Evolutionary conservation across 2,797 vertebrate species (phyloP).

Genomic region (Babyrousa celebensis): DNA sequence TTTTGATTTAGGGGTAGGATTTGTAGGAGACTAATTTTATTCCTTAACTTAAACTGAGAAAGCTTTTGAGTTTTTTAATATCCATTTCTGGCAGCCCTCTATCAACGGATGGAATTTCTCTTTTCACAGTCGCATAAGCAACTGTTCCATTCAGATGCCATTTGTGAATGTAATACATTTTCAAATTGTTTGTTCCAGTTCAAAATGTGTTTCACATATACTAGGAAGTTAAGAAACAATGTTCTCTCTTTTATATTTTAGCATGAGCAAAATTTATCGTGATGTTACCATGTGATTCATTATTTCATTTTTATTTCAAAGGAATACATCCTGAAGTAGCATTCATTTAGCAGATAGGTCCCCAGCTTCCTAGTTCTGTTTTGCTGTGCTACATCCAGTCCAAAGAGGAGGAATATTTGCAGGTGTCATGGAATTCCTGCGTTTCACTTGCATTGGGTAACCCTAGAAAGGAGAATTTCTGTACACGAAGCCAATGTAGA

Average conservation of each 20-base stretch:
- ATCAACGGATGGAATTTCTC: slow-evolving; percentile 70
- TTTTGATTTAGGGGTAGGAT: slow-evolving; percentile 72
- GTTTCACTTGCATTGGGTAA: slow-evolving; percentile 33
- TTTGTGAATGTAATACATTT: slow-evolving; percentile 69
- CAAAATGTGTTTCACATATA: slow-evolving; percentile 71
- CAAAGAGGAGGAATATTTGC: slow-evolving; percentile 61
- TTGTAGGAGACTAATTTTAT: slow-evolving; percentile 69
- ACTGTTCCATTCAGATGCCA: slow-evolving; percentile 57
- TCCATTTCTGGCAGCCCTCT: slow-evolving; percentile 54
- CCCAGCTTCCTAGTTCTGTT: slow-evolving; percentile 38
- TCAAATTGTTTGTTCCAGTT: slow-evolving; percentile 66
- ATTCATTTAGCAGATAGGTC: slow-evolving; percentile 25
- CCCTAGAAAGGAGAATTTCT: slow-evolving; percentile 73
- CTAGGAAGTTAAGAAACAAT: slow-evolving; percentile 68
- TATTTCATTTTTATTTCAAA: slow-evolving; percentile 75
- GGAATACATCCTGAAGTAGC: slow-evolving; percentile 26
- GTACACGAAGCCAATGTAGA: slow-evolving; percentile 34
- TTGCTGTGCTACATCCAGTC: slow-evolving; percentile 3
- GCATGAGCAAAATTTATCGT: slow-evolving; percentile 68
- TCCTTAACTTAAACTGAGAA: slow-evolving; percentile 75
- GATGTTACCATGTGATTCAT: slow-evolving; percentile 54
- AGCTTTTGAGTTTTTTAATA: slow-evolving; percentile 60
- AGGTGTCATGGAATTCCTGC: slow-evolving; percentile 62
- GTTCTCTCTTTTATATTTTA: slow-evolving; percentile 62
- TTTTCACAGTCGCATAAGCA: slow-evolving; percentile 59